These are phyloP conservation scores for Hippocampus comes DNA, from an alignment of 2,113 vertebrate species.

Conservation along the genomic window DNA sequence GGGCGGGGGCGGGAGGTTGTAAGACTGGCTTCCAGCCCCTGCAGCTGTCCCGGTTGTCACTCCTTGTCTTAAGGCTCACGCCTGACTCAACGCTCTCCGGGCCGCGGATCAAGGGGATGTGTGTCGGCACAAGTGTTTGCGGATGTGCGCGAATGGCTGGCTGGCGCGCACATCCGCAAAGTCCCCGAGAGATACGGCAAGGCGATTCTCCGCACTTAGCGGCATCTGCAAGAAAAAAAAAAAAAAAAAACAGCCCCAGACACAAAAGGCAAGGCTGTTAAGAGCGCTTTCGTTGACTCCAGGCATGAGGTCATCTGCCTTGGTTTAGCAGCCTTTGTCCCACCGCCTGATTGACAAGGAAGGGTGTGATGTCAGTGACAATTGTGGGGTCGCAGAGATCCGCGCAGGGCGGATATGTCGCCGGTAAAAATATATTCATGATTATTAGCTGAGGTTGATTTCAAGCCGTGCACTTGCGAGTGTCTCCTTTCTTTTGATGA, in stretches of 20 bases:
- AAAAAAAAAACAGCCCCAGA: slow-evolving; percentile 49
- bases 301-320: slow-evolving; percentile 67
- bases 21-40: slow-evolving; percentile 65
- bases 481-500: too few species aligned
- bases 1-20: slow-evolving; percentile 32
- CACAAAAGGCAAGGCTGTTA: slow-evolving; percentile 68
- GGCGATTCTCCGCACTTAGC: slow-evolving; percentile 38
- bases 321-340: slow-evolving; percentile 67
- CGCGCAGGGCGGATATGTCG: slow-evolving; percentile 29
- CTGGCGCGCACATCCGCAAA: slow-evolving; percentile 14
- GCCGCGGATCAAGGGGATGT: slow-evolving; percentile 62
- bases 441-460: background rate
- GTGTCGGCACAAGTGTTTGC: slow-evolving; percentile 31
- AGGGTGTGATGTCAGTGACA: slow-evolving; percentile 56
- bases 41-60: slow-evolving; percentile 76
- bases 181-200: slow-evolving; percentile 40
- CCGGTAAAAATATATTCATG: slow-evolving; percentile 8
- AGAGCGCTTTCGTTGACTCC: slow-evolving; percentile 64
- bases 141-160: background rate
- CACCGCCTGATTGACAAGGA: slow-evolving; percentile 54
- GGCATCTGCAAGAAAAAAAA: slow-evolving; percentile 24
- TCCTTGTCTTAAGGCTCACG: slow-evolving; percentile 76
- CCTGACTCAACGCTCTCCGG: slow-evolving; percentile 58
- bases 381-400: slow-evolving; percentile 42
- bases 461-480: background rate